Base-by-base conservation (phyloP, 2,888 invertebrate species). In the Ecdyonurus torrentis region DNA sequence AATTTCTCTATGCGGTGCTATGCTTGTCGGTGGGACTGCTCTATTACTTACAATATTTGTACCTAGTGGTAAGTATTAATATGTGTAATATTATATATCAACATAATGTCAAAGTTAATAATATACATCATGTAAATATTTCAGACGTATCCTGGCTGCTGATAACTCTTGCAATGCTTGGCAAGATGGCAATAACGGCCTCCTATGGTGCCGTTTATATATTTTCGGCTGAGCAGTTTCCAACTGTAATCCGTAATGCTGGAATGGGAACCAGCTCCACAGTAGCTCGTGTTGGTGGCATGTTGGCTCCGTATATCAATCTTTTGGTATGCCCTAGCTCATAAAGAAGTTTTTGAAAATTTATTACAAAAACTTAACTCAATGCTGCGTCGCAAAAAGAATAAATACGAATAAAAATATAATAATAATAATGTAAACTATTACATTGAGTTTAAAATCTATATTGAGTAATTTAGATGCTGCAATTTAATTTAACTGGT, bases 121-220 rank as follows among this genome's bases (percentile, higher is more conserved):
- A 55, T 52, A 52, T 59, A 61, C 60, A 52, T 20, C 25, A 58
- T n/a, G n/a, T n/a, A n/a, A n/a, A n/a, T n/a, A 25, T n/a, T 61
- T 25, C 70, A 82, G 82, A 78, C 58, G 73, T 77, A 68, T 74
- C 76, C 52, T 82, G 81, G 82, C 68, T 84, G 53, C 70, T 79
- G 0, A 77, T 86, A 23, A 74, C 78, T 1, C 75, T 83, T 53
- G 85, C 85, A 1, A 86, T 87, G 86, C 71, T 83, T 52, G 87
- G 85, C 7, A 87, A 87, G 75, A 73, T 87, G 67, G 81, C 85
- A 55, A 86, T 87, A 62, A 86, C 87, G 1, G 81, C 86, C 1
- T 84, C 86, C 23, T 87, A 87, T 69, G 87, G 86, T 55, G 83
- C 86, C 0, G 79, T 87, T 58, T 87, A 87, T 69, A 81, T 87